phyloP scores from a whole-genome alignment of 1,140 invertebrate genomes.

The Pollicipes pollicipes region DNA sequence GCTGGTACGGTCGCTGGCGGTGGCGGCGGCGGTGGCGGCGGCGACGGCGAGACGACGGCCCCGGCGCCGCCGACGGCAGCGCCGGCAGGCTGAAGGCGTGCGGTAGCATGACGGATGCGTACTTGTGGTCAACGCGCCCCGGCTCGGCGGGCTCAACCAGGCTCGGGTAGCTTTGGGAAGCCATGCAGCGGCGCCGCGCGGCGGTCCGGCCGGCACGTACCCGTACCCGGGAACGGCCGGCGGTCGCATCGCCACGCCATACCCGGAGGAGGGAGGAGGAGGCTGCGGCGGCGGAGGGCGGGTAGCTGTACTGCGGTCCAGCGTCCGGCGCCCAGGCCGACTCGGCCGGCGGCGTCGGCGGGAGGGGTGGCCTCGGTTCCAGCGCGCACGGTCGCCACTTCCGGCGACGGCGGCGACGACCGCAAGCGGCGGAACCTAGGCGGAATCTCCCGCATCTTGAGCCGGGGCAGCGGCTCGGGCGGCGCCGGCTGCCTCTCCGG shows the following conservation, averaged over 20 bases:
- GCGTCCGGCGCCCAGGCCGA: not conserved
- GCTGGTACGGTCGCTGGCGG: not conserved
- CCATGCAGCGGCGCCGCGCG: not conserved
- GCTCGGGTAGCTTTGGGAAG: not conserved
- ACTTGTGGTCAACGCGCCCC: no score
- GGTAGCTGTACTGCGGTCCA: not conserved
- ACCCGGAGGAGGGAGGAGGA: no score
- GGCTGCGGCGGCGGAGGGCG: no score
- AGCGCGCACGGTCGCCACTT: not conserved
- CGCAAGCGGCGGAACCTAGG: not conserved
- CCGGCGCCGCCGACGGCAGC: not conserved
- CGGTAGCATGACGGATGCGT: not conserved
- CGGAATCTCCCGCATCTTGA: not conserved
- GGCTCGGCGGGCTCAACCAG: not conserved
- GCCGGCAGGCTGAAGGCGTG: not conserved
- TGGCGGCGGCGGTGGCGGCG: no score
- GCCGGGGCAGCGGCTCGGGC: not conserved
- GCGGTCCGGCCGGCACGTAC: no score
- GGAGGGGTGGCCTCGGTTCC: not conserved
- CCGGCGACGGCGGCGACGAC: constrained; percentile 1
- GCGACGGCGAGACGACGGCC: not conserved
- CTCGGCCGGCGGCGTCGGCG: not conserved
- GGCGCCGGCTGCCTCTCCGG: not conserved
- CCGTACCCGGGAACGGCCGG: no score
- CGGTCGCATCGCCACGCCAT: no score